Evolutionary conservation across 2,797 vertebrate genomes (phyloP), one percentile per base, ranked within the genome.

Genomic region (Pempheris klunzingeri): DNA sequence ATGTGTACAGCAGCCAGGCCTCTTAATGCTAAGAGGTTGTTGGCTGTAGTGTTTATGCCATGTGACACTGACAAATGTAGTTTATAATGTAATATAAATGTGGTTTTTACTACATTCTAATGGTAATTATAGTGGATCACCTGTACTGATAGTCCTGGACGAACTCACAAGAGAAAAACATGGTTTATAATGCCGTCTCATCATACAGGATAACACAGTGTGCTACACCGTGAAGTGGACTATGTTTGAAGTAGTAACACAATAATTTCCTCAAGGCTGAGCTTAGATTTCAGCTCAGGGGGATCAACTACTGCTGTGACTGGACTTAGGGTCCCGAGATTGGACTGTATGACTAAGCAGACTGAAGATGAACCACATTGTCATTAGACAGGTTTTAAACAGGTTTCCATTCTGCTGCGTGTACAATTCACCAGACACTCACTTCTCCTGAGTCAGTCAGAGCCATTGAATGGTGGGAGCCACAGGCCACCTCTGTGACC

Each of bases 381-480:
- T 24, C 24, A 32, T 72, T 50, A 53, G 15, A 60, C n/a, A 10
- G 44, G 24, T 43, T 63, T 84, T 39, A 50, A 30, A 47, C 20
- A 28, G 32, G 22, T 24, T 55, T 57, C 20, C 57, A 6, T 44
- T 46, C 22, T 71, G 39, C 41, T n/a, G 6, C 9, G 5, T 30
- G 24, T 18, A 38, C 13, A 64, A 44, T 62, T 39, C 26, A 20
- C 7, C 34, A 32, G 36, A 71, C 53, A 80, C 90, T 96, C 92
- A 99, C 98, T 92, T 99, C 98, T 81, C 98, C 98, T 67, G 97
- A 95, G 85, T 96, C 93, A 1, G 96, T 97, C 80, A 98, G 89
- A 0, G 95, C 96, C 96, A 99, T 94, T 11, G 97, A 98, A 91
- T 99, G 98, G 88, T 98, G 98, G n/a, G 97, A 99, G 52, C 98